Conservation (phyloP, 2,113 vertebrate genomes). For the Tursiops truncatus region DNA sequence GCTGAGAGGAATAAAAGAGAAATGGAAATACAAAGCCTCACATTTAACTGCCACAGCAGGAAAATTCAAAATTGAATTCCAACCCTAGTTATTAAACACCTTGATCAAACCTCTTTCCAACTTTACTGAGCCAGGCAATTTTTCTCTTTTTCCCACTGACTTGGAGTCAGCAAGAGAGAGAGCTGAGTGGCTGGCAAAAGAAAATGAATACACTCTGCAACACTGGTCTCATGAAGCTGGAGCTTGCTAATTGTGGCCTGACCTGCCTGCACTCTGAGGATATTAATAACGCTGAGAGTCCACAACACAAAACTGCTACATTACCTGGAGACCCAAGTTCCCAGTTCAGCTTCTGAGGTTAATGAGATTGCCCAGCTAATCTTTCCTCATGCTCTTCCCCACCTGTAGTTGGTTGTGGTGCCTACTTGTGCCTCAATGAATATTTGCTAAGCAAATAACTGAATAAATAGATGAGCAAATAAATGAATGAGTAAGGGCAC, state of each 20-base stretch:
- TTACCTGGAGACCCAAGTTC: not conserved
- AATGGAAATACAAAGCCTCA: not conserved
- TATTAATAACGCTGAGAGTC: fast-evolving
- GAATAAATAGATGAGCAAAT: not conserved
- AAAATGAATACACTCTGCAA: not conserved
- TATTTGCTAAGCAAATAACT: not conserved
- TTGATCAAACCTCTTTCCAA: conserved; percentile 34
- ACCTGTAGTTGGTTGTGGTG: not conserved
- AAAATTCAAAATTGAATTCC: conserved; percentile 57
- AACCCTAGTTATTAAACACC: not conserved
- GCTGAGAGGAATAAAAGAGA: conserved; percentile 35
- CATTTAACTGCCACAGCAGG: conserved; percentile 46
- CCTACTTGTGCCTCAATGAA: fast-evolving
- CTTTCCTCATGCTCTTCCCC: not conserved
- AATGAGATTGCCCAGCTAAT: too few relatives aligned
- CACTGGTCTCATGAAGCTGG: fast-evolving
- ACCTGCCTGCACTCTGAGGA: not conserved
- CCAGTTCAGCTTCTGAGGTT: not conserved
- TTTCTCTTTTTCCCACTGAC: not conserved
- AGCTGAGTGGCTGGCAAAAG: not conserved
- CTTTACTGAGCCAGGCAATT: not conserved
- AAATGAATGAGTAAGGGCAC: not conserved
- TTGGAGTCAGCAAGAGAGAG: not conserved
- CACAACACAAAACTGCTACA: too few relatives aligned
- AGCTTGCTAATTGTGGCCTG: not conserved